These are phyloP conservation scores for Scatophagus argus DNA, from an alignment of 2,113 vertebrate species.

Conservation along the genomic window DNA sequence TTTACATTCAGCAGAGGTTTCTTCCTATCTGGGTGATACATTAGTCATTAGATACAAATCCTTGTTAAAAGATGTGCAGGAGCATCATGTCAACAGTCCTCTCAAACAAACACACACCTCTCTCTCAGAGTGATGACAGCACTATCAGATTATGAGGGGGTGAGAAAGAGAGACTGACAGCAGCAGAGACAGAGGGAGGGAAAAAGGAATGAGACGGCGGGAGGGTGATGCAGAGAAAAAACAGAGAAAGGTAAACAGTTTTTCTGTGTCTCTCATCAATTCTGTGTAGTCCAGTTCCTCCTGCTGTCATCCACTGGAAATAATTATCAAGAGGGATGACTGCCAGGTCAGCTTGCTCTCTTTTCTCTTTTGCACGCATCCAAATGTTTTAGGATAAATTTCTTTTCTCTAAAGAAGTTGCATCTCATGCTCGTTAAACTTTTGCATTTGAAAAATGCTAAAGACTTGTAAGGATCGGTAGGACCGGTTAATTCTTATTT, in stretches of 20 bases:
- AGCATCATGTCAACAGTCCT: conserved; percentile 58
- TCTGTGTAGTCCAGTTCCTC: conserved; percentile 60
- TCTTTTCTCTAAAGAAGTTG: conserved; percentile 14
- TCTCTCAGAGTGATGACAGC: conserved; percentile 68
- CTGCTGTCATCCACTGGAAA: conserved; percentile 74
- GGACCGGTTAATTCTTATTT: neutral
- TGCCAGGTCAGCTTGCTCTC: conserved; percentile 62
- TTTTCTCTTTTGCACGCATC: conserved; percentile 8
- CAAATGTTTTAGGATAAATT: conserved; percentile 12
- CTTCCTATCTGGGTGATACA: conserved; percentile 49
- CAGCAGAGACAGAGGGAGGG: neutral
- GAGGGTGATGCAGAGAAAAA: conserved; percentile 32
- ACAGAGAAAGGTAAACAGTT: conserved; percentile 65
- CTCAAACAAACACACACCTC: conserved; percentile 69
- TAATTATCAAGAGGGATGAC: conserved; percentile 54
- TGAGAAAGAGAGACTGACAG: conserved; percentile 74
- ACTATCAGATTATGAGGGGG: conserved; percentile 73
- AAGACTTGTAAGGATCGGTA: neutral
- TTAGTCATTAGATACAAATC: conserved; percentile 66
- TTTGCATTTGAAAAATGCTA: neutral
- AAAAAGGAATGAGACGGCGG: conserved; percentile 13
- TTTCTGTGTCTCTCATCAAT: conserved; percentile 68
- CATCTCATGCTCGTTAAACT: conserved; percentile 3
- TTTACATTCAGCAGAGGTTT: conserved; percentile 55
- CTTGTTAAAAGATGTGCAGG: conserved; percentile 75